These are phyloP conservation scores for Yponomeuta cagnagella DNA, from an alignment of 2,888 invertebrate genomes.

Conservation along the genomic window DNA sequence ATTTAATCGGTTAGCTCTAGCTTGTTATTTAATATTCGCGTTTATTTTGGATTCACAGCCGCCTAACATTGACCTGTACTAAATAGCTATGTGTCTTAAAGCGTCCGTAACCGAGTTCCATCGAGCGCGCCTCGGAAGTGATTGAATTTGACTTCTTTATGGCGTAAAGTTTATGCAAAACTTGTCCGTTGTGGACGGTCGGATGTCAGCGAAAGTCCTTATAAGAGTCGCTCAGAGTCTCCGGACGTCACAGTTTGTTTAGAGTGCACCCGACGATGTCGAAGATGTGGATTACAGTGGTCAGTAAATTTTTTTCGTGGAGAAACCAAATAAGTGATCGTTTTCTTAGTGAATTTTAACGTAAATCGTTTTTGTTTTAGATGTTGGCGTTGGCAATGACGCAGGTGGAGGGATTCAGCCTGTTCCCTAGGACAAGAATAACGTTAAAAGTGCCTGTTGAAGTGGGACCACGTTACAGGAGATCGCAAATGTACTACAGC, in stretches of 20 bases:
- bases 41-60: not conserved
- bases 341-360: not conserved
- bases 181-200: constrained; percentile 27
- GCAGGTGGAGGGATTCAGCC: constrained; percentile 1
- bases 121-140: constrained; percentile 29
- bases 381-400: not conserved
- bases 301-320: not conserved
- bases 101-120: not conserved
- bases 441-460: not conserved
- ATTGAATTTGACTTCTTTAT: constrained; percentile 26
- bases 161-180: constrained; percentile 43
- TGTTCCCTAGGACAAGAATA: not conserved
- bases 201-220: constrained; percentile 47
- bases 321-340: not conserved
- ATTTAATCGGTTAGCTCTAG: not conserved
- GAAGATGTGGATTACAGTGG: constrained; percentile 28
- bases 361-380: not conserved
- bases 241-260: constrained; percentile 33
- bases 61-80: not conserved
- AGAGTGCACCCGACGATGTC: not conserved
- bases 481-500: not conserved
- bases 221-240: constrained; percentile 41
- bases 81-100: not conserved
- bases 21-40: not conserved
- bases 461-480: not conserved